Evolutionary conservation across 2,797 vertebrate species (phyloP).

Genomic region (Neomorphus geoffroyi): DNA sequence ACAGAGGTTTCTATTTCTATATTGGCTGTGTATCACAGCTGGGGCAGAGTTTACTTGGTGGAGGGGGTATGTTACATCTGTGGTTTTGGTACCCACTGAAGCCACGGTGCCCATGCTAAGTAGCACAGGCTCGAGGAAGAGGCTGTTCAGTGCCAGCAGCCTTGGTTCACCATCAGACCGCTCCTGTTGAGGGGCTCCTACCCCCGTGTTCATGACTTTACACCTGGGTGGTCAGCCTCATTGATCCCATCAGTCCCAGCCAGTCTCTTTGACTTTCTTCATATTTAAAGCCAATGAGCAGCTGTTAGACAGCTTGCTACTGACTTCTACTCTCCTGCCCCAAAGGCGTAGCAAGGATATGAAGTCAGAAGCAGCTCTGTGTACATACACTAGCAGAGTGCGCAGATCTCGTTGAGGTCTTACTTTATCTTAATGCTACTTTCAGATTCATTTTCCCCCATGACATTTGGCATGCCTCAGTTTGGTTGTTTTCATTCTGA

Average conservation of each 20-base stretch:
- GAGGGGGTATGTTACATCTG: rapidly evolving
- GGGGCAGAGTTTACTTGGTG: neutral
- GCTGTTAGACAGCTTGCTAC: neutral
- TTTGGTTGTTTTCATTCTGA: neutral
- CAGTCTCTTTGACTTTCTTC: neutral
- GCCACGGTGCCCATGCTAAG: rapidly evolving
- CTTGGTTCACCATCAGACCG: rapidly evolving
- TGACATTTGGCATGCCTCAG: neutral
- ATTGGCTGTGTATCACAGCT: neutral
- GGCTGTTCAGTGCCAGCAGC: neutral
- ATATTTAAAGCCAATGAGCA: neutral
- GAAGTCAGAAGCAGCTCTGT: rapidly evolving
- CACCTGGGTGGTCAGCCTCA: neutral
- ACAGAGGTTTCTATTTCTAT: neutral
- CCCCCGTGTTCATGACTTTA: neutral
- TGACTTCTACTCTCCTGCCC: neutral
- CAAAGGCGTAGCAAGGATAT: neutral
- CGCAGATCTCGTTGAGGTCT: neutral
- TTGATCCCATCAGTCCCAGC: neutral
- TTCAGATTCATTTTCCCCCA: neutral
- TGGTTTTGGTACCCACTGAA: rapidly evolving
- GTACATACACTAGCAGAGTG: neutral
- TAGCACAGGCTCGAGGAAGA: rapidly evolving
- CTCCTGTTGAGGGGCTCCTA: neutral
- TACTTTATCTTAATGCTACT: neutral